phyloP scores from a whole-genome alignment of 2,113 vertebrate genomes.

The Heloderma charlesbogerti region DNA sequence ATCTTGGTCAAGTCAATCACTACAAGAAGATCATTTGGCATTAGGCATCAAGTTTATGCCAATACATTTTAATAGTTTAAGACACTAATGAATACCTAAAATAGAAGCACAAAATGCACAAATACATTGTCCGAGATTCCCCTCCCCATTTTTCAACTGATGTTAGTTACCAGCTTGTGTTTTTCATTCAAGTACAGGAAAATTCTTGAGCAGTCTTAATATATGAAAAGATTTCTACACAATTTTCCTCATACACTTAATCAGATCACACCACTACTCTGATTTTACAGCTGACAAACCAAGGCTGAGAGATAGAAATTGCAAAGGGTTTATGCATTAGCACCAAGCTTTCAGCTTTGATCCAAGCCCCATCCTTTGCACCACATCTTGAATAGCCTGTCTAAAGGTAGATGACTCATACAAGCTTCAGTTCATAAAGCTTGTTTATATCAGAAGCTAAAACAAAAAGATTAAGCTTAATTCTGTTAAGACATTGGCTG shows the following conservation, averaged over 20 bases:
- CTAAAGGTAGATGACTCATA: not conserved
- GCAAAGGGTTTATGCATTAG: slow-evolving; percentile 1
- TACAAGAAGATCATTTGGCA: not conserved
- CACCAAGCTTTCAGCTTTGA: not conserved
- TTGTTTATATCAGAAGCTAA: not conserved
- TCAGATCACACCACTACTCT: not conserved
- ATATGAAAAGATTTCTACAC: not conserved
- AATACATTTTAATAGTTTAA: not conserved
- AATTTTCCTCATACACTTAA: not conserved
- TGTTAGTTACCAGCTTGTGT: not conserved
- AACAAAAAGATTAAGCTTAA: not conserved
- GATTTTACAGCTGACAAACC: not conserved
- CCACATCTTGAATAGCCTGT: not conserved
- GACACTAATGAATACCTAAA: not conserved
- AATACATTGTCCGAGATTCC: not conserved
- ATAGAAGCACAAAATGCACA: not conserved
- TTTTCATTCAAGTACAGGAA: not conserved
- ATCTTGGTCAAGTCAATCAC: not conserved
- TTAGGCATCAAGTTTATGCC: not conserved
- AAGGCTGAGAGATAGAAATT: not conserved
- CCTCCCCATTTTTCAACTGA: not conserved
- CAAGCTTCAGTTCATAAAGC: not conserved
- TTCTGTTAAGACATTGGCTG: not conserved
- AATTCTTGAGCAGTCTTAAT: not conserved
- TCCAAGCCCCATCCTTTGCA: not conserved